Evolutionary conservation across 1,140 invertebrate species (phyloP).

Genomic region (Laupala kohalensis): DNA sequence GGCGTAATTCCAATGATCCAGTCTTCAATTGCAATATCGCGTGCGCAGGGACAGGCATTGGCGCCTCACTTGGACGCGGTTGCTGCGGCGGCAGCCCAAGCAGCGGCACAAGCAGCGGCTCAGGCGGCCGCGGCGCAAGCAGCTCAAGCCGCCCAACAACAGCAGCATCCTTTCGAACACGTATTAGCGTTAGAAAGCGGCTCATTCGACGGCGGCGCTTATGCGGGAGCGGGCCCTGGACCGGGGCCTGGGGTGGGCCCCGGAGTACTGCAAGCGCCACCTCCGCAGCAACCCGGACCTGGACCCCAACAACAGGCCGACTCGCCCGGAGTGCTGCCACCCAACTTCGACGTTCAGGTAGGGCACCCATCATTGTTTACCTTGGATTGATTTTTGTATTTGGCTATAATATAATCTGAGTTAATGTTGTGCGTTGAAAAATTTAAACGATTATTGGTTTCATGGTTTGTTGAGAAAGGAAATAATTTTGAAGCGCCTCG

Average conservation of each 20-base stretch:
- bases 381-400: no score
- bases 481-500: no score
- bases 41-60: no score
- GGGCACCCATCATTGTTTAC: no score
- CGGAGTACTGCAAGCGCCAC: conserved; percentile 14
- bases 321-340: conserved; percentile 26
- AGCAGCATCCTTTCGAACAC: conserved; percentile 52
- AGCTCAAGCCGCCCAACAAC: conserved; percentile 15
- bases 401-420: no score
- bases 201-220: conserved; percentile 28
- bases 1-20: no score
- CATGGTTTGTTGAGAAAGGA: no score
- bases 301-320: conserved; percentile 52
- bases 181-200: no score
- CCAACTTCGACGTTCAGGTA: conserved; percentile 40
- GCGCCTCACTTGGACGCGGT: conserved; percentile 4
- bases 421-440: no score
- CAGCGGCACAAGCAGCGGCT: conserved; percentile 12
- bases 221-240: conserved; percentile 34
- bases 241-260: conserved; percentile 2
- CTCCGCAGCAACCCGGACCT: conserved; percentile 33
- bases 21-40: no score
- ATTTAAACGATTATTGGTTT: no score
- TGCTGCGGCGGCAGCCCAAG: background rate
- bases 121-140: conserved; percentile 2